Conservation (phyloP, 2,888 invertebrate genomes). For the Drosophila merina region DNA sequence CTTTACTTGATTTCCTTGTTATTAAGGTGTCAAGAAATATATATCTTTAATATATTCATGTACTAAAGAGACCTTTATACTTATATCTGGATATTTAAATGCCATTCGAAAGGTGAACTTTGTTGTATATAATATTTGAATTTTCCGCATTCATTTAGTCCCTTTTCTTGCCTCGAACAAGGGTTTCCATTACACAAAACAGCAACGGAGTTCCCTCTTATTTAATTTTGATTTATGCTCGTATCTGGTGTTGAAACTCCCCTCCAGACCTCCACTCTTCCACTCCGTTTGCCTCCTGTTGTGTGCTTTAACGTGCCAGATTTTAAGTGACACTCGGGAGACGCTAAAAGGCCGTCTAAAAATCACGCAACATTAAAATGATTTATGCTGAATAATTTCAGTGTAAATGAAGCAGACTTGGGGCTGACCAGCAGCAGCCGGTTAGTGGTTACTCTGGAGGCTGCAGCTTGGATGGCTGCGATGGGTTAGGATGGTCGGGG, state of each 20-base stretch:
- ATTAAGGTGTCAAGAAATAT: background rate
- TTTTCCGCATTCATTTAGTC: conserved; percentile 9
- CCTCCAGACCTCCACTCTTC: conserved; percentile 21
- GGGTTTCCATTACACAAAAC: conserved; percentile 30
- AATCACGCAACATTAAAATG: conserved; percentile 78
- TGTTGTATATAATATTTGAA: conserved; percentile 15
- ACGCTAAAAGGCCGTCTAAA: conserved; percentile 74
- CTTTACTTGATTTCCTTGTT: background rate
- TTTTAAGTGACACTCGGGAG: conserved; percentile 75
- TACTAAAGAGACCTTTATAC: background rate
- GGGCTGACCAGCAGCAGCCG: conserved; percentile 52
- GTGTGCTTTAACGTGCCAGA: conserved; percentile 69
- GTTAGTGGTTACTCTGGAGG: conserved; percentile 24
- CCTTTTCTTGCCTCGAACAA: conserved; percentile 6
- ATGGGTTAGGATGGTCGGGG: conserved; percentile 12
- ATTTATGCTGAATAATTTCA: conserved; percentile 77
- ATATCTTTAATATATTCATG: background rate
- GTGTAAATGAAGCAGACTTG: conserved; percentile 73
- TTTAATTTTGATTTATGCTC: conserved; percentile 36
- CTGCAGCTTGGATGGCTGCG: background rate
- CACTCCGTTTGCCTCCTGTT: conserved; percentile 14
- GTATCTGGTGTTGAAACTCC: conserved; percentile 26
- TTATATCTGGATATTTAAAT: conserved; percentile 1
- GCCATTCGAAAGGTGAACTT: conserved; percentile 10
- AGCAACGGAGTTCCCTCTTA: conserved; percentile 19